These are phyloP conservation scores for Centropus bengalensis DNA, from an alignment of 2,113 vertebrate species.

Conservation along the genomic window DNA sequence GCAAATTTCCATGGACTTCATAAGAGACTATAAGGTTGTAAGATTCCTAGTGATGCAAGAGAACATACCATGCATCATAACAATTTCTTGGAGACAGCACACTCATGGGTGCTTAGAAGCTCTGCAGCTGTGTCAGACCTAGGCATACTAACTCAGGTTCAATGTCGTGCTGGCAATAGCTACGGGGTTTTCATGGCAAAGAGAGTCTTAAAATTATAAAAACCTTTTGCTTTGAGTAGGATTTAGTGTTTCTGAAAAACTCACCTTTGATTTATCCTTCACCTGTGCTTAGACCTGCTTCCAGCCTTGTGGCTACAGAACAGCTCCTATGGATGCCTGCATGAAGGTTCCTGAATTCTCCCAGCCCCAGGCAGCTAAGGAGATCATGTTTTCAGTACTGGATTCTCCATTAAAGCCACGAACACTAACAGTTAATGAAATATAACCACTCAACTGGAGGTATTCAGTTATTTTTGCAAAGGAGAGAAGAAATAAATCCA, in stretches of 20 bases:
- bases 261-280: background rate
- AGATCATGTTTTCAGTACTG: background rate
- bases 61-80: background rate
- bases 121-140: background rate
- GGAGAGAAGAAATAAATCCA: conserved; percentile 47
- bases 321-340: background rate
- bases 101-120: background rate
- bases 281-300: background rate
- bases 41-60: background rate
- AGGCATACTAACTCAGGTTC: background rate
- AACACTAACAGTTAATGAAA: conserved; percentile 18
- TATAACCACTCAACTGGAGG: conserved; percentile 5
- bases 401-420: conserved; percentile 32
- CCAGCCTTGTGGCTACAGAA: background rate
- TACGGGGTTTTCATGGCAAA: background rate
- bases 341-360: background rate
- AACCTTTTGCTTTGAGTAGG: background rate
- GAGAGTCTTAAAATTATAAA: background rate
- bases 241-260: background rate
- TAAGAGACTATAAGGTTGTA: background rate
- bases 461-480: background rate
- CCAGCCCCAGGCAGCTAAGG: background rate
- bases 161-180: background rate
- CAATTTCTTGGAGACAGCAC: background rate
- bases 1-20: background rate